Evolutionary conservation across 2,113 vertebrate species (phyloP), one percentile per base, ranked within the genome.

Genomic region (Elephas maximus): DNA sequence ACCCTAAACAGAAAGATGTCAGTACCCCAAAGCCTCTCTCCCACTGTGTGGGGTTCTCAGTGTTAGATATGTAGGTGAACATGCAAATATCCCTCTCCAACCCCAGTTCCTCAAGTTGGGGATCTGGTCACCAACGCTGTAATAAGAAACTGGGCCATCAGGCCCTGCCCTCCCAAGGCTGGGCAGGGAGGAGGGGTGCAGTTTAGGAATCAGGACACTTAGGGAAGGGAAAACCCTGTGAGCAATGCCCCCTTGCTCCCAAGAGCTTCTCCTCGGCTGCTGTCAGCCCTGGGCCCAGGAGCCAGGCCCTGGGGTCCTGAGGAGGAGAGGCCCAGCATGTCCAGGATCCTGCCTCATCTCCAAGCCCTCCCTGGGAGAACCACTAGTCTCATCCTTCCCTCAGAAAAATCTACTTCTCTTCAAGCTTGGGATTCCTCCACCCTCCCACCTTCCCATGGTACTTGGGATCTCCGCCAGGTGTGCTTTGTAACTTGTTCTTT

Each of bases 381-480:
- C 37, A 41, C n/a, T 8, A 17, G 18, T 17, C 18, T 65, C 62
- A 28, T 23, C 12, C 48, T n/a, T 71, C 24, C 7, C 57, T 21
- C 41, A 28, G 88, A 28, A 91, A 73, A 41, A 6, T 15, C 48
- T 30, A 91, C 53, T 81, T 4, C 57, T 82, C n/a, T 7, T 76
- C 44, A 60, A 24, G 51, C 30, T 5, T 14, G n/a, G 51, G 28
- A 18, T 5, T 4, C 28, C 17, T 14, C 1, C 24, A 23, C 1
- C 24, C 37, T 37, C 37, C 44, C 1, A 48, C 10, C 37, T 8
- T 11, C 65, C 26, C 51, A 8, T 8, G 0, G 0, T 0, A 0
- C 33, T 21, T 33, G 28, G 57, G n/a, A 44, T 53, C 60, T 48
- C 45, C 1, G 8, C 14, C 48, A 41, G 30, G 82, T 62, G 30